Evolutionary conservation across 1,140 invertebrate species (phyloP), one percentile per base, ranked within the genome.

Genomic region (Hyles euphorbiae): DNA sequence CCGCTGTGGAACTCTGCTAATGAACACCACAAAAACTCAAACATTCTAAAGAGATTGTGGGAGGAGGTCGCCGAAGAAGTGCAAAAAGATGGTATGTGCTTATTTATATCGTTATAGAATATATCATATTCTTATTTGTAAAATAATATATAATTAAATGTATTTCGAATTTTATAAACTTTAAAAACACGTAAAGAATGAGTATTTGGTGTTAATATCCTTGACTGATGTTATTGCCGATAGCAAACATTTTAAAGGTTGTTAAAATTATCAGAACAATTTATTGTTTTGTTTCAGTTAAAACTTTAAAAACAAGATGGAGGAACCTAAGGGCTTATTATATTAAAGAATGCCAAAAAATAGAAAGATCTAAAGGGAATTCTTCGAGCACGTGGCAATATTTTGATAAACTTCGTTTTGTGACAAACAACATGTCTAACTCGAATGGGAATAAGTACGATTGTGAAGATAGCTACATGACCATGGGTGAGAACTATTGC

Each of bases 321-420:
- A 66, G 61, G 48, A 66, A 66, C 34, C 44, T 66, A 40, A 48
- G 64, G 55, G 49, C 59, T 6, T 66, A 66, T 22, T 66, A 47
- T 46, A 55, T 58, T 4, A 61, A 61, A 34, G 59, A 66, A 56
- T 58, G 60, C 22, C 40, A 54, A 10, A 61, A 61, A 49, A 43
- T 52, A 3, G 49, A 58, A n/a, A 59, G 40, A 2, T 49, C 10
- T 46, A 49, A 46, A 3, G 43, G 33, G 2, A 52, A 58, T 8
- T 45, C 34, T 5, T 52, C 33, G 2, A 54, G 50, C n/a, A 9
- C 61, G 34, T 65, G 63, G 63, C 63, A 65, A 10, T 65, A 61
- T 50, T 65, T 53, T 43, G 52, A 61, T 34, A 34, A 57, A 11
- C 44, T 65, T 36, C 12, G 44, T 10, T 65, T 65, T 34, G 22